Evolutionary conservation across 2,797 vertebrate species (phyloP).

Genomic region (Pseudochaenichthys georgianus): DNA sequence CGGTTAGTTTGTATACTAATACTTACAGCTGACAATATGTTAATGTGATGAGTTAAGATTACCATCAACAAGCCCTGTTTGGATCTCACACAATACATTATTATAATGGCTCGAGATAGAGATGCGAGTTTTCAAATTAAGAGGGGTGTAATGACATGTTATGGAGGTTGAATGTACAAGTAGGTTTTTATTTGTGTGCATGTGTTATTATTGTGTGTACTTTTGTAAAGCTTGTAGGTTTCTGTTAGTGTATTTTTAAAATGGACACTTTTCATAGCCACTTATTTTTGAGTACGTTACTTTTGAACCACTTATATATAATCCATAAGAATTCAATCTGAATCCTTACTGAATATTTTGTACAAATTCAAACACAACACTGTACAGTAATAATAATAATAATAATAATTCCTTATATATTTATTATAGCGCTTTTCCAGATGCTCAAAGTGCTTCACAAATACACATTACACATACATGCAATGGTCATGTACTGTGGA

Average conservation of each 20-base stretch:
- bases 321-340: background rate
- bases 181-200: constrained; percentile 14
- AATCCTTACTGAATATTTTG: background rate
- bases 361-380: background rate
- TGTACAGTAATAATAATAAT: background rate
- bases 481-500: too few species aligned
- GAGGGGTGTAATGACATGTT: constrained; percentile 12
- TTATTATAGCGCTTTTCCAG: too few species aligned
- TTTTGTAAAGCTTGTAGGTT: constrained; percentile 27
- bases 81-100: constrained; percentile 6
- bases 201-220: constrained; percentile 4
- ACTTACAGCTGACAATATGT: background rate
- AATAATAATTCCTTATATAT: too few species aligned
- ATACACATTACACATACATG: too few species aligned
- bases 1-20: constrained; percentile 4
- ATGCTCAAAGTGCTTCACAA: too few species aligned
- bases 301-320: background rate
- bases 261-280: background rate
- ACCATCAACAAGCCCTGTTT: constrained; percentile 9
- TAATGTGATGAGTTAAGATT: constrained; percentile 15
- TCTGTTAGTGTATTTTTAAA: constrained; percentile 15
- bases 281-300: background rate
- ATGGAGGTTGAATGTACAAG: background rate
- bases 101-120: background rate
- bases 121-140: constrained; percentile 10